These are phyloP conservation scores for Anoura caudifer DNA, from an alignment of 2,113 vertebrate species.

Conservation along the genomic window DNA sequence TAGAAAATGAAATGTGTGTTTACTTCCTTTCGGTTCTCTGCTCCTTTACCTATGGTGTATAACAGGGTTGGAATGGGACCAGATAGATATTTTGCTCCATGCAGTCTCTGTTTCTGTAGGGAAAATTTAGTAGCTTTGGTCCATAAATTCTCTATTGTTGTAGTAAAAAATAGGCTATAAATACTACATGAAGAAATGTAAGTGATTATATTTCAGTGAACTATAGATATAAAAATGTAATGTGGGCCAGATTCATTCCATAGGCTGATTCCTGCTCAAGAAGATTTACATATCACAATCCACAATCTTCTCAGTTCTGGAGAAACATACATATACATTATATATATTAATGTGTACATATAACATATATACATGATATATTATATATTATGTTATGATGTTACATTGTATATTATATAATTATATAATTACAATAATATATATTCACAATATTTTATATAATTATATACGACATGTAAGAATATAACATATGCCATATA, in stretches of 20 bases:
- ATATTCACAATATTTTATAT: too few relatives aligned
- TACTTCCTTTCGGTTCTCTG: neutral
- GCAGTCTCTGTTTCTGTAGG: neutral
- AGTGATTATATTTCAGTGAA: neutral
- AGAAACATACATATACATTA: neutral
- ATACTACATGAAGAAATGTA: neutral
- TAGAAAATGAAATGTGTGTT: neutral
- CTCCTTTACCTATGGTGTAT: neutral
- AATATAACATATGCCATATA: too few relatives aligned
- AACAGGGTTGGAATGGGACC: neutral
- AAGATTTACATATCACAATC: neutral
- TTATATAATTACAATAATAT: too few relatives aligned
- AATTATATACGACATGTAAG: too few relatives aligned
- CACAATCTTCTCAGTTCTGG: neutral
- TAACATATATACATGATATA: neutral
- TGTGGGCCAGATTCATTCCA: neutral
- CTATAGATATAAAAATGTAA: neutral
- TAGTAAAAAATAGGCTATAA: neutral
- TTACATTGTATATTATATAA: too few relatives aligned
- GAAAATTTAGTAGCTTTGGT: too few relatives aligned
- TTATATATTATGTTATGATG: too few relatives aligned
- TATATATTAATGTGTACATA: too few relatives aligned
- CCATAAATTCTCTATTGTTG: neutral
- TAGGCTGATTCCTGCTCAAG: neutral
- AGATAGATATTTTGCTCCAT: neutral